Evolutionary conservation across 2,888 invertebrate genomes (phyloP), one percentile per base, ranked within the genome.

Genomic region (Sinhomidia bicolor): DNA sequence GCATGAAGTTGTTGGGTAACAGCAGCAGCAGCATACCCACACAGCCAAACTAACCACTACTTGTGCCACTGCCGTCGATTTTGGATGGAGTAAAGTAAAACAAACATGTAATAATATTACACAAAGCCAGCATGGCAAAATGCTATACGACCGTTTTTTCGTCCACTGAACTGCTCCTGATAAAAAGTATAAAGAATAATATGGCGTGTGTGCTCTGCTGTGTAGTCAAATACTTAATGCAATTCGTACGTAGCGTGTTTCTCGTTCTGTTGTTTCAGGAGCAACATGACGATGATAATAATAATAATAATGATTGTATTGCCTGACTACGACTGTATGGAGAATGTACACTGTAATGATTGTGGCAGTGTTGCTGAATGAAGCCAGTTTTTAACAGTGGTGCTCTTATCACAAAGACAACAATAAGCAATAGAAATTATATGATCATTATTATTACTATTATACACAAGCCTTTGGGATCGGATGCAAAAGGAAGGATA

Each of bases 1-100:
- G 65, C 41, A 81, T 81, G 68, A 79, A 79, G 85, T 57, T 82
- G 81, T 79, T 79, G 32, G 41, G 41, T 79, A 60, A 68, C 65
- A 68, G 41, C 20, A 51, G 80, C 54, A 41, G 32, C n/a, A 65
- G 47, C 65, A 78, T n/a, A 68, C 32, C 41, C 68, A n/a, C 12
- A 68, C 71, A 12, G 47, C 5, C 41, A 36, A n/a, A n/a, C n/a
- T 36, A 14, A 20, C 74, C 29, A 80, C 80, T 36, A 78, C 26
- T 26, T 47, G 23, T 47, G 29, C 29, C 54, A 51, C 44, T n/a
- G 14, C 36, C 7, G 36, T 36, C 47, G 10, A 47, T 47, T 47
- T 9, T 54, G 60, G 20, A 32, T 2, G 9, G 51, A 76, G 29
- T 76, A 51, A 68, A 71, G 68, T 71, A 71, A n/a, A 51, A 76